Evolutionary conservation across 2,888 invertebrate genomes (phyloP).

Genomic region (Drosophila neonasuta): DNA sequence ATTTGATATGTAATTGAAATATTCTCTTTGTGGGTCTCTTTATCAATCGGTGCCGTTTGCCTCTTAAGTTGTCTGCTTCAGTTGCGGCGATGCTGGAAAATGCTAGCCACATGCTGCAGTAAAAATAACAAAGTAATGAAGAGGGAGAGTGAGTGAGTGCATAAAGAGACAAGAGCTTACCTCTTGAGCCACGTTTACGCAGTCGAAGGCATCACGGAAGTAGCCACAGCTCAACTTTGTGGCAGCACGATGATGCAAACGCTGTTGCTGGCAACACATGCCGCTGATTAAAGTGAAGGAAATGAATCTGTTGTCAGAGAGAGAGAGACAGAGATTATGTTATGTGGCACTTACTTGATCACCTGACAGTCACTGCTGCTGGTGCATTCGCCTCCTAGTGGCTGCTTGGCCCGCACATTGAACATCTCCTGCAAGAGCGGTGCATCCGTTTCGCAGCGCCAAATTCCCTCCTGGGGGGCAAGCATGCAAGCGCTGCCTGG

Average conservation of each 20-base stretch:
- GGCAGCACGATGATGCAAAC: slow-evolving; percentile 90
- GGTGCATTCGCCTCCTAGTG: slow-evolving; percentile 92
- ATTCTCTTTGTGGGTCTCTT: slow-evolving; percentile 14
- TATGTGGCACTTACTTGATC: slow-evolving; percentile 81
- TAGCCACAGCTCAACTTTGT: slow-evolving; percentile 95
- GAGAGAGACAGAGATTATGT: background rate
- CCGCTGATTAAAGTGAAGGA: slow-evolving; percentile 83
- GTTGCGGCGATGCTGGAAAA: slow-evolving; percentile 63
- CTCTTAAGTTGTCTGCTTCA: slow-evolving; percentile 29
- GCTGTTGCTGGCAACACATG: slow-evolving; percentile 93
- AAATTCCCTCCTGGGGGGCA: slow-evolving; percentile 83
- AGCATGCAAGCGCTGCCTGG: slow-evolving; percentile 89
- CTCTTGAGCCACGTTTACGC: slow-evolving; percentile 85
- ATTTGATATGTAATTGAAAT: slow-evolving; percentile 56
- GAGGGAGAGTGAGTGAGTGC: background rate
- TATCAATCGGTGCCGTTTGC: slow-evolving; percentile 39
- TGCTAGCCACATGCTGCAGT: slow-evolving; percentile 46
- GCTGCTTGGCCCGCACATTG: slow-evolving; percentile 85
- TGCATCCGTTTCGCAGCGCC: slow-evolving; percentile 91
- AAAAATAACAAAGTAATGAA: background rate
- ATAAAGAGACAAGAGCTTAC: slow-evolving; percentile 30
- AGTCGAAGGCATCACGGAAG: slow-evolving; percentile 93
- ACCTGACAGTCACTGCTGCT: slow-evolving; percentile 93
- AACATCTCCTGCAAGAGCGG: slow-evolving; percentile 41
- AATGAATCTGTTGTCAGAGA: background rate